Percentiles rank a stretch among this genome's conserved stretches.
Evolutionary conservation across 2,113 vertebrate species (phyloP).

Genomic region (Gobio gobio): DNA sequence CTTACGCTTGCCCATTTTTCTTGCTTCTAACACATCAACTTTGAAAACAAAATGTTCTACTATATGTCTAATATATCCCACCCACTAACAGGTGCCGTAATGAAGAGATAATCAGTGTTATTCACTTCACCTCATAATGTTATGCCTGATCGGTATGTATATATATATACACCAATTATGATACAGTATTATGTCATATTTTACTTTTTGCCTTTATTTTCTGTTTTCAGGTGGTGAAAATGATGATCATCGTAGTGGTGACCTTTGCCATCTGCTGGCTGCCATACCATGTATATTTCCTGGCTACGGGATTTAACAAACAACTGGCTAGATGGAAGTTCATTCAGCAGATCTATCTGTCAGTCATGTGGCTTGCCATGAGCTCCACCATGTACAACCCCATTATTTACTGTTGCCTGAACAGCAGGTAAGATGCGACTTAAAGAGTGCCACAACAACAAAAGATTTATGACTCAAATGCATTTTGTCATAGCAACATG

Average conservation of each 20-base stretch:
- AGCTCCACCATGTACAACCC: constrained; percentile 99
- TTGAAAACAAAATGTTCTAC: too few relatives aligned
- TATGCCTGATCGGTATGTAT: too few relatives aligned
- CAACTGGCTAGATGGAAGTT: constrained; percentile 86
- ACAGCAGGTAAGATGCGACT: constrained; percentile 82
- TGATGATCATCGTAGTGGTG: constrained; percentile 98
- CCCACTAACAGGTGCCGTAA: too few relatives aligned
- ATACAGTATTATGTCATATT: neutral
- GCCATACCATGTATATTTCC: constrained; percentile 94
- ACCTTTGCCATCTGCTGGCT: constrained; percentile 97
- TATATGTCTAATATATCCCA: too few relatives aligned
- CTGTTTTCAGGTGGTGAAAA: constrained; percentile 90
- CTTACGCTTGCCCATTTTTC: too few relatives aligned
- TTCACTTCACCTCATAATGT: too few relatives aligned
- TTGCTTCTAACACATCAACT: too few relatives aligned
- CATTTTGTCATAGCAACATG: constrained; percentile 33
- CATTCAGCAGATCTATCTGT: constrained; percentile 96
- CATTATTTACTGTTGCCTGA: constrained; percentile 98
- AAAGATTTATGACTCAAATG: constrained; percentile 6
- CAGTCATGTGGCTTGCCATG: constrained; percentile 96
- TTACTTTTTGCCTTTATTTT: neutral
- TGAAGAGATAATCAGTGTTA: too few relatives aligned
- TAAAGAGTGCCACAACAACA: neutral
- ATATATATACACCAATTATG: neutral
- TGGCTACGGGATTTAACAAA: constrained; percentile 86